phyloP scores from a whole-genome alignment of 2,113 vertebrate genomes.

The Riparia riparia region DNA sequence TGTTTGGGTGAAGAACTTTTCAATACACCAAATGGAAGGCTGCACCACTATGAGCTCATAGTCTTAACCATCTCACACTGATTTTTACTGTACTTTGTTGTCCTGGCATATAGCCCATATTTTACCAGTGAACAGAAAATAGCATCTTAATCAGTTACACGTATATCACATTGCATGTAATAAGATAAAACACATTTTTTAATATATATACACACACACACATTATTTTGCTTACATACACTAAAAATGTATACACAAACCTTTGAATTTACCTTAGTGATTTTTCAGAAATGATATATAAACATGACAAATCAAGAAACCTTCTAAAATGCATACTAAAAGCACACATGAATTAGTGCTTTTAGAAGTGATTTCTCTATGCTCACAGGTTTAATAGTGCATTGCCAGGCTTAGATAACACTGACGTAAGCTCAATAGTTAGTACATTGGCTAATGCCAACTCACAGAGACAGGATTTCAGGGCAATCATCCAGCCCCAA shows the following conservation, averaged over 20 bases:
- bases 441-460: slow-evolving; percentile 7
- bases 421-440: slow-evolving; percentile 26
- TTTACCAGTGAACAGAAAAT: neutral
- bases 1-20: neutral
- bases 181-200: neutral
- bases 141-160: neutral
- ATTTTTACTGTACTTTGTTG: neutral
- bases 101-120: neutral
- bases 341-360: neutral
- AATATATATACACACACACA: neutral
- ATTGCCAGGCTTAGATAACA: slow-evolving; percentile 26
- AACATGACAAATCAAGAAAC: neutral
- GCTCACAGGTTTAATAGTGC: neutral
- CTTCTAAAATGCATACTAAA: neutral
- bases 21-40: neutral
- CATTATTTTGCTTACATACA: neutral
- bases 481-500: slow-evolving; percentile 23
- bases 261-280: neutral
- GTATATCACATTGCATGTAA: neutral
- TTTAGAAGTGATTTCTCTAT: neutral
- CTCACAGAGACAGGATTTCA: slow-evolving; percentile 22
- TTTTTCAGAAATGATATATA: neutral
- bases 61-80: neutral
- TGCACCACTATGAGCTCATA: neutral
- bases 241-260: neutral